A percentile compares a stretch with the other conserved stretches of the same genome.
phyloP scores from a whole-genome alignment of 2,888 invertebrate species.

The Stenurella melanura region DNA sequence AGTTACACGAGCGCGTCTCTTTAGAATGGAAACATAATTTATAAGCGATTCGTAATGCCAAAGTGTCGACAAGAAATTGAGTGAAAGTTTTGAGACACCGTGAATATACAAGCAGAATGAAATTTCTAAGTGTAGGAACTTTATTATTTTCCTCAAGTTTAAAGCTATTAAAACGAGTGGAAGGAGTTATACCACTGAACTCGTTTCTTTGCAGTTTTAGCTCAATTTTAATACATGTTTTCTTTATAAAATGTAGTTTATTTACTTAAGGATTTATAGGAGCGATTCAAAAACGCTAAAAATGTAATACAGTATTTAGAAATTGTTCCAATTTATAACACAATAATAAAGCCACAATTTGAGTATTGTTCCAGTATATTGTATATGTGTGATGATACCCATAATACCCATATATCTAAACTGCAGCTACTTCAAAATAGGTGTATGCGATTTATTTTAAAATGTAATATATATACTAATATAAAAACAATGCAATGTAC shows the following conservation, averaged over 20 bases:
- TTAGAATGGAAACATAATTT: conserved; percentile 67
- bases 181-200: conserved; percentile 7
- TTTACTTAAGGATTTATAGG: too few relatives aligned
- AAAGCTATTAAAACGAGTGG: conserved; percentile 42
- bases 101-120: conserved; percentile 30
- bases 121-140: conserved; percentile 17
- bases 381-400: too few relatives aligned
- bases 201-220: background rate
- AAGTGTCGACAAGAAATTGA: conserved; percentile 70
- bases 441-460: too few relatives aligned
- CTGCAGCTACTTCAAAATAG: too few relatives aligned
- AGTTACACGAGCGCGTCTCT: conserved; percentile 54
- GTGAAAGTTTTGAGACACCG: conserved; percentile 66
- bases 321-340: too few relatives aligned
- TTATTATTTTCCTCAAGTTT: conserved; percentile 27
- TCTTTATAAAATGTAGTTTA: background rate
- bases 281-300: too few relatives aligned
- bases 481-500: too few relatives aligned
- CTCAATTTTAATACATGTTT: background rate
- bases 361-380: too few relatives aligned
- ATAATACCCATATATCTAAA: too few relatives aligned
- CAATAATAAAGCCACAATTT: too few relatives aligned
- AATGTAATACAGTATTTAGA: too few relatives aligned
- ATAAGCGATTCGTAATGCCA: conserved; percentile 72
- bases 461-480: too few relatives aligned